Percentiles rank a stretch among this genome's conserved stretches.
Conservation (phyloP, 2,797 vertebrate species). For the Acrossocheilus wenchowensis region DNA sequence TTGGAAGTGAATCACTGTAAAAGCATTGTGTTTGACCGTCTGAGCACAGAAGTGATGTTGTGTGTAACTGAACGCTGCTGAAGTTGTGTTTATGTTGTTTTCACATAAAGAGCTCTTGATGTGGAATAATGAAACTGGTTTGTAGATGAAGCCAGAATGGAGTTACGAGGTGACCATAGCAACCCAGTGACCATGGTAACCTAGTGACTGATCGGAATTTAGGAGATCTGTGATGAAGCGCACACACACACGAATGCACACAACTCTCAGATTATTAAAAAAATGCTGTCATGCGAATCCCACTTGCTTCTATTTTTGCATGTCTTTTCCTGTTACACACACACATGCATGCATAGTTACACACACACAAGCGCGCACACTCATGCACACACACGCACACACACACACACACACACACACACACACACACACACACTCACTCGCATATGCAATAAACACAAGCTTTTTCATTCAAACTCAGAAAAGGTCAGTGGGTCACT, state of each 20-base stretch:
- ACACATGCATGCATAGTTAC: background rate
- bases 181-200: slow-evolving; percentile 54
- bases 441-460: slow-evolving; percentile 1
- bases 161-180: slow-evolving; percentile 45
- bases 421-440: background rate
- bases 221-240: background rate
- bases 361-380: background rate
- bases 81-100: background rate
- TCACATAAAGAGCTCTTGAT: background rate
- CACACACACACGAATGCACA: background rate
- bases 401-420: background rate
- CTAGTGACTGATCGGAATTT: slow-evolving; percentile 40
- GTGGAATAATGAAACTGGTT: slow-evolving; percentile 14
- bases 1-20: background rate
- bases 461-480: background rate
- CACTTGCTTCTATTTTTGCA: slow-evolving; percentile 15
- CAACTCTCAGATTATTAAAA: background rate
- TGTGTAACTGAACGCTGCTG: background rate
- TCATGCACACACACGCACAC: background rate
- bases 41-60: background rate
- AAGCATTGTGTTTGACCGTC: background rate
- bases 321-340: background rate
- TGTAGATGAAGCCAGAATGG: slow-evolving; percentile 26
- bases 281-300: background rate
- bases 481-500: slow-evolving; percentile 21